phyloP scores from a whole-genome alignment of 2,888 invertebrate species.

The Megamerina dolium region DNA sequence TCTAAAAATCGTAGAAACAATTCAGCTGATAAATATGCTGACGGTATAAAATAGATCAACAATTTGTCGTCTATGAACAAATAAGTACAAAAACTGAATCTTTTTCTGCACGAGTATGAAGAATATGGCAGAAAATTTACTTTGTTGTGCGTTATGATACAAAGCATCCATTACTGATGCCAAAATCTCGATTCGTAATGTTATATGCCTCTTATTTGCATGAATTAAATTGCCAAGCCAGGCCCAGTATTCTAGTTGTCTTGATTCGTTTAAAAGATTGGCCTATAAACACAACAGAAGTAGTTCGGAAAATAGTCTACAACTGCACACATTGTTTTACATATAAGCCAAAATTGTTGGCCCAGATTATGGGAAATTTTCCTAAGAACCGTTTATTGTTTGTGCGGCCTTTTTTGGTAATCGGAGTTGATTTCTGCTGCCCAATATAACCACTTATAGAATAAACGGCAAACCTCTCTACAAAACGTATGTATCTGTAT shows the following conservation, averaged over 20 bases:
- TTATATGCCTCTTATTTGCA: conserved; percentile 2
- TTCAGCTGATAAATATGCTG: conserved; percentile 1
- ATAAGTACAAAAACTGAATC: conserved; percentile 1
- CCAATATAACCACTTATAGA: no score
- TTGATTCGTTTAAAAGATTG: conserved; percentile 1
- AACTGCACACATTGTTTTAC: no score
- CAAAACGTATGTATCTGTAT: no score
- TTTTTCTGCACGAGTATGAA: background rate
- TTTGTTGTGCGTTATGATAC: conserved; percentile 2
- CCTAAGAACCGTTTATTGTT: no score
- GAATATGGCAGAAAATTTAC: conserved; percentile 1
- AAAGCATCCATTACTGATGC: conserved; percentile 3
- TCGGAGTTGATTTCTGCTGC: no score
- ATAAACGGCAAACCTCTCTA: no score
- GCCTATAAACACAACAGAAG: no score
- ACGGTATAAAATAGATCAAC: conserved; percentile 1
- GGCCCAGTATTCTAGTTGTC: background rate
- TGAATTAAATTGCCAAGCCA: conserved; percentile 1
- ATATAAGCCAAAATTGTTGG: no score
- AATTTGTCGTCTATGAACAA: conserved; percentile 2
- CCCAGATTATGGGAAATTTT: no score
- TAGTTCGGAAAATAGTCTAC: no score
- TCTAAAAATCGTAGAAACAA: conserved; percentile 2
- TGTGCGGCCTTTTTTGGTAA: no score
- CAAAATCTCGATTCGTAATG: conserved; percentile 1